A percentile compares a stretch with the other conserved stretches of the same genome.
phyloP scores from a whole-genome alignment of 2,888 invertebrate genomes.

The Drosophila hamatofila region DNA sequence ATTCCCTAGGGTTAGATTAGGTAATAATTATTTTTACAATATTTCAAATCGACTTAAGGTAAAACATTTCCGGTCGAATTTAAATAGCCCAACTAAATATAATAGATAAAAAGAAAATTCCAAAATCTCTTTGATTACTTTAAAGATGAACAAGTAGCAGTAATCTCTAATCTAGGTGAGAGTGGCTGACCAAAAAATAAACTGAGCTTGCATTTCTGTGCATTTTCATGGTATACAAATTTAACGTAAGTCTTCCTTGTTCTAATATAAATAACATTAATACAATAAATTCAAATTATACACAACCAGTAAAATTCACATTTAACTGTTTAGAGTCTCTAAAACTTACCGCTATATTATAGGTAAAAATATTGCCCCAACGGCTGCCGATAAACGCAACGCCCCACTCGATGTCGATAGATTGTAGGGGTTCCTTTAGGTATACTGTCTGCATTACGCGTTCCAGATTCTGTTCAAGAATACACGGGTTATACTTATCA shows the following conservation, averaged over 20 bases:
- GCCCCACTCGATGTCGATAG: conserved; percentile 91
- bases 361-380: conserved; percentile 90
- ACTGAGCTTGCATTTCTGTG: neutral
- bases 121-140: neutral
- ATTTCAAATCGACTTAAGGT: neutral
- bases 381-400: conserved; percentile 90
- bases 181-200: no score
- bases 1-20: no score
- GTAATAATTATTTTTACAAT: neutral
- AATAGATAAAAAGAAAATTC: no score
- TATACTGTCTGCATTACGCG: conserved; percentile 79
- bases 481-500: neutral
- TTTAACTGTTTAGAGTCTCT: neutral
- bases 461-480: conserved; percentile 76
- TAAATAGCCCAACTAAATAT: neutral
- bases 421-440: conserved; percentile 88
- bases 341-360: conserved; percentile 88
- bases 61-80: no score
- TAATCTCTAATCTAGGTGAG: no score
- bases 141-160: no score
- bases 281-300: neutral
- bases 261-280: neutral
- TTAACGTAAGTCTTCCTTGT: neutral
- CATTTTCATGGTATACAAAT: neutral
- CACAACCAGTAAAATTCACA: neutral